A percentile compares a stretch with the other conserved stretches of the same genome.
Evolutionary conservation across 2,113 vertebrate genomes (phyloP).

Genomic region (Toxotes jaculatrix): DNA sequence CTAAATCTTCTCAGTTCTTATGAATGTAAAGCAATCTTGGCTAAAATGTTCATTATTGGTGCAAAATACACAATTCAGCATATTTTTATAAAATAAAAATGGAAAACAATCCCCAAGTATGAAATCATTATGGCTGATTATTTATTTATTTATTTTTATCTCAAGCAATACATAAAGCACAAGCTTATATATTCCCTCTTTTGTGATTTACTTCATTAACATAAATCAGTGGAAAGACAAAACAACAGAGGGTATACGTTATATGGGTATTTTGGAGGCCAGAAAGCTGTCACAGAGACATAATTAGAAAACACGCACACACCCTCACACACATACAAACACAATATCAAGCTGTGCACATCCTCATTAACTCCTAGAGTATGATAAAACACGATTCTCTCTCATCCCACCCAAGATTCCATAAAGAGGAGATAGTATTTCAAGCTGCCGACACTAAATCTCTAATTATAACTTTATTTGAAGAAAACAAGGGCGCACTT

Average conservation of each 20-base stretch:
- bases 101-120: slow-evolving; percentile 1
- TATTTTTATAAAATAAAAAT: not conserved
- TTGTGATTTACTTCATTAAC: slow-evolving; percentile 61
- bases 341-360: slow-evolving; percentile 80
- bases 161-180: slow-evolving; percentile 22
- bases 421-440: slow-evolving; percentile 81
- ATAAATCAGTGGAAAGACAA: slow-evolving; percentile 68
- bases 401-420: slow-evolving; percentile 80
- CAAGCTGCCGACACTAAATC: slow-evolving; percentile 83
- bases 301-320: slow-evolving; percentile 77
- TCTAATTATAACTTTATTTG: slow-evolving; percentile 88
- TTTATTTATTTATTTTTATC: not conserved
- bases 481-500: slow-evolving; percentile 86
- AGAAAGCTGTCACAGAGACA: slow-evolving; percentile 74
- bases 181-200: slow-evolving; percentile 36
- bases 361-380: slow-evolving; percentile 82
- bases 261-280: slow-evolving; percentile 72
- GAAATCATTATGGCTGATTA: not conserved
- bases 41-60: slow-evolving; percentile 1
- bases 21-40: slow-evolving; percentile 6
- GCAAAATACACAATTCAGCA: slow-evolving; percentile 1
- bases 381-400: slow-evolving; percentile 81
- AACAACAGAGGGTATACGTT: slow-evolving; percentile 69
- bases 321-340: slow-evolving; percentile 75
- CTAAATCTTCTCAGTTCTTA: slow-evolving; percentile 3